A percentile compares a stretch with the other conserved stretches of the same genome.
These are phyloP conservation scores for Ariopsis seemanni DNA, from an alignment of 2,113 vertebrate genomes.

Conservation along the genomic window DNA sequence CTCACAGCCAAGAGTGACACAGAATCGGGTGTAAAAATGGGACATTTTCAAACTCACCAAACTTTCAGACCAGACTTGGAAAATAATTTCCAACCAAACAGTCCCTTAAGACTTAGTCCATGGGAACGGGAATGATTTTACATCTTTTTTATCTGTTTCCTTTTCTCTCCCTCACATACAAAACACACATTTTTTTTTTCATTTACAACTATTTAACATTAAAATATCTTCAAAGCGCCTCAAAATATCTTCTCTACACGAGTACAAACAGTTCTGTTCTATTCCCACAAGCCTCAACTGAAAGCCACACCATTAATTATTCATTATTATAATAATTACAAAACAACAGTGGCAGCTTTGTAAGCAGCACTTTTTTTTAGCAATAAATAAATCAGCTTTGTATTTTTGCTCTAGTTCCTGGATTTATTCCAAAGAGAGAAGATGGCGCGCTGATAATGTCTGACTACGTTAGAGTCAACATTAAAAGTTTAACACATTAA, in stretches of 20 bases:
- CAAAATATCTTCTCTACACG: background rate
- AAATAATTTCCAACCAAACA: background rate
- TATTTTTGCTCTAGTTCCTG: background rate
- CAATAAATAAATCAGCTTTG: conserved; percentile 14
- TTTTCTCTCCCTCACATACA: background rate
- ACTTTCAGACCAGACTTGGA: background rate
- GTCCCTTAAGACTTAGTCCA: background rate
- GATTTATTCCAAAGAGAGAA: background rate
- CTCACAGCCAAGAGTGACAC: background rate
- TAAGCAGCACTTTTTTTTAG: background rate
- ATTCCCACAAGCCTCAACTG: background rate
- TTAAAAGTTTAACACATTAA: background rate
- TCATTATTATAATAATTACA: background rate
- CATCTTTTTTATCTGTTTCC: background rate
- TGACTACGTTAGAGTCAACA: background rate
- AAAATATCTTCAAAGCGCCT: conserved; percentile 15
- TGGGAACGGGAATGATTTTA: background rate
- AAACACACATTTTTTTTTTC: background rate
- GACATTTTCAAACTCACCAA: background rate
- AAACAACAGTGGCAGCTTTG: background rate
- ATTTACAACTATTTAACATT: background rate
- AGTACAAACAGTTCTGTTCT: background rate
- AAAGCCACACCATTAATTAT: background rate
- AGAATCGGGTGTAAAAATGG: conserved; percentile 10
- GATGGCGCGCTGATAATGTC: background rate